phyloP scores from a whole-genome alignment of 1,140 invertebrate genomes.

The Medauroidea extradentata region DNA sequence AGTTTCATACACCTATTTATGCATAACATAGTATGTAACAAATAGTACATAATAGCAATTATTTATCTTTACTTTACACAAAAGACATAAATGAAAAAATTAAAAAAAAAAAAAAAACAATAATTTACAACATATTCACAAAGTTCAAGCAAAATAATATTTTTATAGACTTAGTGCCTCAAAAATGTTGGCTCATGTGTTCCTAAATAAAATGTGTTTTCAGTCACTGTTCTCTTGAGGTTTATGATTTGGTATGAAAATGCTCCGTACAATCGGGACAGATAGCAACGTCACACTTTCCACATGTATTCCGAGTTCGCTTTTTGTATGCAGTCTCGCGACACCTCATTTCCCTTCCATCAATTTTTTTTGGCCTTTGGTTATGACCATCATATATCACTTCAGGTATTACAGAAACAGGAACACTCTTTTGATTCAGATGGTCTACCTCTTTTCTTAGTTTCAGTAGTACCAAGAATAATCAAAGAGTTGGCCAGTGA shows the following conservation, averaged over 20 bases:
- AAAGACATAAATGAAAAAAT: too few relatives aligned
- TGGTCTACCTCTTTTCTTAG: conserved; percentile 3
- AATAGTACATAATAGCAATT: too few relatives aligned
- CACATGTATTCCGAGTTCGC: not conserved
- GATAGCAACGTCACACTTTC: not conserved
- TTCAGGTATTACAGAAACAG: not conserved
- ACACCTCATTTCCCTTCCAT: not conserved
- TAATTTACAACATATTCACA: too few relatives aligned
- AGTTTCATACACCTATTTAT: too few relatives aligned
- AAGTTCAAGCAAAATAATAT: too few relatives aligned
- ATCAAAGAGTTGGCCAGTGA: conserved; percentile 10
- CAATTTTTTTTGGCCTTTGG: conserved; percentile 1
- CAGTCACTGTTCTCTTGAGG: too few relatives aligned
- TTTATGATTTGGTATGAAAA: not conserved
- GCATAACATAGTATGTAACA: too few relatives aligned
- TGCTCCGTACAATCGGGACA: not conserved
- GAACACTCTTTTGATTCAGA: not conserved
- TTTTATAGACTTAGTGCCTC: too few relatives aligned
- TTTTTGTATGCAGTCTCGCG: not conserved
- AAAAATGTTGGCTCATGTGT: too few relatives aligned
- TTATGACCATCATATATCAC: not conserved
- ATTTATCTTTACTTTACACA: too few relatives aligned
- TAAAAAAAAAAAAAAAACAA: too few relatives aligned
- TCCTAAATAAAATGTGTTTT: too few relatives aligned
- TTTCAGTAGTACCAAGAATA: not conserved